Evolutionary conservation across 2,888 invertebrate genomes (phyloP).

Genomic region (Drosophila niveifrons): DNA sequence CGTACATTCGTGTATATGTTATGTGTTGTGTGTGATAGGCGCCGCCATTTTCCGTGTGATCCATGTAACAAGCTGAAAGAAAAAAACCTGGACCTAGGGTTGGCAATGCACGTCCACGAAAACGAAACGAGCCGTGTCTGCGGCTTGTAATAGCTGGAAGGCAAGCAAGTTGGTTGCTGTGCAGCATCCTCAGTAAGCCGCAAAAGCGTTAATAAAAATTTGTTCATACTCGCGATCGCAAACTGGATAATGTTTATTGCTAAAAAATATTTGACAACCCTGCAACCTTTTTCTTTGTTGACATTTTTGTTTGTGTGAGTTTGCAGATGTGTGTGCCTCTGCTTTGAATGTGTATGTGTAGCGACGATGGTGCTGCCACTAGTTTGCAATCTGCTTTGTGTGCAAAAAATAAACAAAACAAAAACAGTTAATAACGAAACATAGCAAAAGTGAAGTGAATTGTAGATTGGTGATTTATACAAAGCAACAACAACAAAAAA

Average conservation of each 20-base stretch:
- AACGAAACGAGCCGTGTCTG: conserved; percentile 20
- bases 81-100: conserved; percentile 66
- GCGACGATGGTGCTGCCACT: conserved; percentile 38
- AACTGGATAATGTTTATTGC: conserved; percentile 27
- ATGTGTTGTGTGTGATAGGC: conserved; percentile 64
- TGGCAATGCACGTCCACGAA: conserved; percentile 50
- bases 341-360: conserved; percentile 21
- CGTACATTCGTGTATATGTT: conserved; percentile 37
- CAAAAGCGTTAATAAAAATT: conserved; percentile 11
- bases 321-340: conserved; percentile 20
- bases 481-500: conserved; percentile 10
- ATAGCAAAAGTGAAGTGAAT: background rate
- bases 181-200: background rate
- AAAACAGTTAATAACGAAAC: background rate
- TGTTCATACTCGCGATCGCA: background rate
- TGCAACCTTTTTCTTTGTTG: conserved; percentile 64
- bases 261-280: conserved; percentile 52
- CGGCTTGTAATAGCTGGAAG: background rate
- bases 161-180: background rate
- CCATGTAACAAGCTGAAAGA: conserved; percentile 69
- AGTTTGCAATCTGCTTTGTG: conserved; percentile 1
- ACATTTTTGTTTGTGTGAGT: conserved; percentile 55
- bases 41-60: conserved; percentile 75
- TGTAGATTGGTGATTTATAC: background rate
- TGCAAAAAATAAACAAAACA: background rate